Conservation (phyloP, 2,888 invertebrate species). For the Anticlea derivata region DNA sequence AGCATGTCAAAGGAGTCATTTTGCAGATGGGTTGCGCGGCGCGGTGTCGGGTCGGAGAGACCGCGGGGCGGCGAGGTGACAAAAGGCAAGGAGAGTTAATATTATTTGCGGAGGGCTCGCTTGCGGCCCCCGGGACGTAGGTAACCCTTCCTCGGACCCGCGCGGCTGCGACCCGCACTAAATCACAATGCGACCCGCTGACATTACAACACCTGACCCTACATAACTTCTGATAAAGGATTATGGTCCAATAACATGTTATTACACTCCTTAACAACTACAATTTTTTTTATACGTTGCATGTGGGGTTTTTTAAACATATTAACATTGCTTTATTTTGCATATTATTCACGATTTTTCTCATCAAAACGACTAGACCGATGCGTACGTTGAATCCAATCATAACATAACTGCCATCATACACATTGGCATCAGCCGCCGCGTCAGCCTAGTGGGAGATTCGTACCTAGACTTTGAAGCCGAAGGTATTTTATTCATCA, state of each 20-base stretch:
- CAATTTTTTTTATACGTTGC: constrained; percentile 10
- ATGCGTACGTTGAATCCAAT: too few species aligned
- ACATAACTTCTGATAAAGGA: constrained; percentile 49
- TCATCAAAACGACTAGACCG: too few species aligned
- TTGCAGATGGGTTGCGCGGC: constrained; percentile 47
- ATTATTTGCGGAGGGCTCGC: constrained; percentile 55
- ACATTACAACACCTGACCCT: constrained; percentile 52
- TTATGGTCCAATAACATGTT: constrained; percentile 53
- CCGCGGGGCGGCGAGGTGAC: constrained; percentile 50
- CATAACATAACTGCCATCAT: too few species aligned
- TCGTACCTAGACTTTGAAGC: too few species aligned
- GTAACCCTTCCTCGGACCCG: constrained; percentile 32
- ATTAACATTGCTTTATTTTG: too few species aligned
- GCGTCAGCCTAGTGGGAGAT: too few species aligned
- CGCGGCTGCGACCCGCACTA: constrained; percentile 38
- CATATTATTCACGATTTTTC: not conserved
- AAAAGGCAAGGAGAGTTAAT: constrained; percentile 65
- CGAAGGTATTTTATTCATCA: too few species aligned
- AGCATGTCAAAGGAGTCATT: constrained; percentile 63
- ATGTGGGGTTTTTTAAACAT: constrained; percentile 4
- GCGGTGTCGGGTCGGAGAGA: not conserved
- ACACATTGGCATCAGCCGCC: too few species aligned
- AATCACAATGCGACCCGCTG: constrained; percentile 42
- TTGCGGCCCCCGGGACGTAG: constrained; percentile 31
- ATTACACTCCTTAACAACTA: constrained; percentile 19